phyloP scores from a whole-genome alignment of 2,888 invertebrate species.

The Watsonalla binaria region DNA sequence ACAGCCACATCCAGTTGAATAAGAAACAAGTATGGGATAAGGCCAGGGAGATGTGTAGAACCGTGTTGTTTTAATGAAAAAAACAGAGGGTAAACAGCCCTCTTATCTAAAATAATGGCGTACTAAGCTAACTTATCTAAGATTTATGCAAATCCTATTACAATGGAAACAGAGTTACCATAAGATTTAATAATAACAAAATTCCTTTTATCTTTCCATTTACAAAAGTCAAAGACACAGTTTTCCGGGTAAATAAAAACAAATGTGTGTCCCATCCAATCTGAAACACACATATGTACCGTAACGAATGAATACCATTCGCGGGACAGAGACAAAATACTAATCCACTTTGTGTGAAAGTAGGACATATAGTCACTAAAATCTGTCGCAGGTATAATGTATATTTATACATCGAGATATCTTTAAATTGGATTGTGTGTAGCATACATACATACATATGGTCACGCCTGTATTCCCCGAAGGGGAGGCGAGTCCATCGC shows the following conservation, averaged over 20 bases:
- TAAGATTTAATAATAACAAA: neutral
- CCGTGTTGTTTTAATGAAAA: too few relatives aligned
- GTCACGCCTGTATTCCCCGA: too few relatives aligned
- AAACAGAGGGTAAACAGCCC: too few relatives aligned
- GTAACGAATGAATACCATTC: neutral
- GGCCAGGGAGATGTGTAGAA: too few relatives aligned
- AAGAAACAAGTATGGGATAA: too few relatives aligned
- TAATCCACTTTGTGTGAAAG: neutral
- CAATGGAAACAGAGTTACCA: too few relatives aligned
- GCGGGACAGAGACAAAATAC: neutral
- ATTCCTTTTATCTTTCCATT: neutral
- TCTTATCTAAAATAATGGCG: too few relatives aligned
- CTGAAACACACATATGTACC: slow-evolving; percentile 10
- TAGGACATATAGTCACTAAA: neutral
- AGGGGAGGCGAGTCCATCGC: too few relatives aligned
- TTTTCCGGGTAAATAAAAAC: slow-evolving; percentile 34
- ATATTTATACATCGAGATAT: too few relatives aligned
- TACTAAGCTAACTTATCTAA: neutral
- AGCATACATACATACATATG: too few relatives aligned
- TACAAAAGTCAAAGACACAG: slow-evolving; percentile 10
- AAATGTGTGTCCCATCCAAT: slow-evolving; percentile 28
- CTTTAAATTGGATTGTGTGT: too few relatives aligned
- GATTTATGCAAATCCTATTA: neutral
- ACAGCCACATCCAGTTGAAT: too few relatives aligned
- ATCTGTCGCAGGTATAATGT: neutral